phyloP scores from a whole-genome alignment of 2,113 vertebrate genomes.

The Gnathonemus echidnorhynchus region DNA sequence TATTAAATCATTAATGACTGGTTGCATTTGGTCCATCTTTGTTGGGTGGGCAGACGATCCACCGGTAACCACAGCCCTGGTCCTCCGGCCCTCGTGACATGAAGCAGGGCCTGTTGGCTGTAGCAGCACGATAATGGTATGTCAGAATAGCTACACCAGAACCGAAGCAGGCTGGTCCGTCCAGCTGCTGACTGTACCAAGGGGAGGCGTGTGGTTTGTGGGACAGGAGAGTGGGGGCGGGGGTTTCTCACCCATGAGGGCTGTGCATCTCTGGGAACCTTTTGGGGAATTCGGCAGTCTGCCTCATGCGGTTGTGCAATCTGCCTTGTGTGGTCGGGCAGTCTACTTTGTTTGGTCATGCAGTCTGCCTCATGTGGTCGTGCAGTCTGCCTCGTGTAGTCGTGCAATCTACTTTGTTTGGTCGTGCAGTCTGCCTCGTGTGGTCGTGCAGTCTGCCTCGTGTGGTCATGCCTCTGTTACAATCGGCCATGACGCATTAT shows the following conservation, averaged over 20 bases:
- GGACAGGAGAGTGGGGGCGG: not conserved
- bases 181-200: not conserved
- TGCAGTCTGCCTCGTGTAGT: too few relatives aligned
- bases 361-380: too few relatives aligned
- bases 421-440: too few relatives aligned
- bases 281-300: not conserved
- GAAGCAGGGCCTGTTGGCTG: not conserved
- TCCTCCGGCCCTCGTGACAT: not conserved
- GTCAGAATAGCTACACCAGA: not conserved
- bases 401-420: too few relatives aligned
- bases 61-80: not conserved
- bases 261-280: not conserved
- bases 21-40: not conserved
- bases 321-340: too few relatives aligned
- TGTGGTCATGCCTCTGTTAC: not conserved
- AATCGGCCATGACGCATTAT: slow-evolving; percentile 21
- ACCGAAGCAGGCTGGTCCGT: not conserved
- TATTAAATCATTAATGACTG: not conserved
- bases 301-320: too few relatives aligned
- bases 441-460: too few relatives aligned
- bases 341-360: too few relatives aligned
- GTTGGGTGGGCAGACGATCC: not conserved
- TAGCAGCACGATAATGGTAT: not conserved
- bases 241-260: not conserved
- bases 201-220: not conserved